These are phyloP conservation scores for Aplysina aerophoba DNA, from an alignment of 37 sponge, comb jelly and placozoan genomes.

Conservation along the genomic window DNA sequence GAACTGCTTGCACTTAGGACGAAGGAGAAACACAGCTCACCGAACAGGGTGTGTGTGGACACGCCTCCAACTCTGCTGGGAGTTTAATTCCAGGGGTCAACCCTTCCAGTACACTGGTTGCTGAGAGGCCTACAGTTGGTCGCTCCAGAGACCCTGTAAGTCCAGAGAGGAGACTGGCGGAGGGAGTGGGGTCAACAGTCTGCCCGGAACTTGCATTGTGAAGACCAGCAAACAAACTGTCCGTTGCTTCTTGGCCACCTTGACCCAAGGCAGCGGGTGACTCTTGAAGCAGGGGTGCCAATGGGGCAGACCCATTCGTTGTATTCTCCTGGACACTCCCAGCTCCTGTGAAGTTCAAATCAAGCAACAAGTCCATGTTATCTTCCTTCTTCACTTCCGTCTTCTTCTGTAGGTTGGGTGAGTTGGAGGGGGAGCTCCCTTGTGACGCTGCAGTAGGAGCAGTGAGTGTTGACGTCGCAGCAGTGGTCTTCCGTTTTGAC, in stretches of 20 bases:
- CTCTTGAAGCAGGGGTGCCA: background rate
- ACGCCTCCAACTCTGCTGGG: slow-evolving; percentile 8
- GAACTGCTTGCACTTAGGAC: too few relatives aligned
- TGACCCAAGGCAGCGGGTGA: background rate
- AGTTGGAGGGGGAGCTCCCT: background rate
- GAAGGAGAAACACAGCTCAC: background rate
- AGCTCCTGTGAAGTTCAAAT: background rate
- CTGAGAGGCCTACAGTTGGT: too few relatives aligned
- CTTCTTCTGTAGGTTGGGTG: background rate
- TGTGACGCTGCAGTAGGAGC: too few relatives aligned
- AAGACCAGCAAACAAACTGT: too few relatives aligned
- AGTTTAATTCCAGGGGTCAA: slow-evolving; percentile 27
- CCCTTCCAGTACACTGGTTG: too few relatives aligned
- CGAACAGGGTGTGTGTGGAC: slow-evolving; percentile 5
- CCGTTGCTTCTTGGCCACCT: too few relatives aligned
- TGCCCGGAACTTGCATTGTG: too few relatives aligned
- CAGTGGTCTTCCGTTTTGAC: background rate
- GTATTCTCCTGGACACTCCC: background rate
- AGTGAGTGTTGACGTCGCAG: too few relatives aligned
- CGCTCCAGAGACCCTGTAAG: too few relatives aligned
- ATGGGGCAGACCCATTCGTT: slow-evolving; percentile 19
- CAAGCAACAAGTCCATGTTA: background rate
- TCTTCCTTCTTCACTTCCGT: background rate
- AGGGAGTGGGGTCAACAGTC: too few relatives aligned
- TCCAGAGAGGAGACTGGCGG: too few relatives aligned